Evolutionary conservation across 2,113 vertebrate species (phyloP).

Genomic region (Gallinago jamesoni): DNA sequence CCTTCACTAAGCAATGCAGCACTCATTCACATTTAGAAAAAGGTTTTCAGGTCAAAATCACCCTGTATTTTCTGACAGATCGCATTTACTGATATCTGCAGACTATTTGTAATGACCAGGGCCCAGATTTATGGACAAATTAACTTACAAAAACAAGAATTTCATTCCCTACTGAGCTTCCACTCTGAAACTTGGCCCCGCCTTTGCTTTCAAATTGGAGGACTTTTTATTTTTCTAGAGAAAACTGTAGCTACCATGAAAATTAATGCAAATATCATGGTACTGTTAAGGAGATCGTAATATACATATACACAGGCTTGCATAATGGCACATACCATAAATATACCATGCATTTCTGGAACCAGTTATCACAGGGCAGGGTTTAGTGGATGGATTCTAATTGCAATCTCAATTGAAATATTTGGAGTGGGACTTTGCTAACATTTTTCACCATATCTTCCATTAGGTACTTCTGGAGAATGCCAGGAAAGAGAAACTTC

Average conservation of each 20-base stretch:
- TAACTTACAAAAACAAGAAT: neutral
- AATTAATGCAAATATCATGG: neutral
- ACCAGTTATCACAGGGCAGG: neutral
- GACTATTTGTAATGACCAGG: neutral
- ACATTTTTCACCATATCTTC: neutral
- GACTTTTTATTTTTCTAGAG: neutral
- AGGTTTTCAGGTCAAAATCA: slow-evolving; percentile 1
- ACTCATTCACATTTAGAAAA: neutral
- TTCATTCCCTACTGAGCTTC: neutral
- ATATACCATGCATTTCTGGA: neutral
- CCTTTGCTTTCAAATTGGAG: neutral
- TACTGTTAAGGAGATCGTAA: neutral
- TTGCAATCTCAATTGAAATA: neutral
- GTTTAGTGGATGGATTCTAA: neutral
- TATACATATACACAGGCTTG: neutral
- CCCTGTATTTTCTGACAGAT: neutral
- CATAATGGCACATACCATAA: neutral
- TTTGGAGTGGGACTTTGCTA: neutral
- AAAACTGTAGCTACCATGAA: neutral
- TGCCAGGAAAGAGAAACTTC: neutral
- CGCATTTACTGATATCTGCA: neutral
- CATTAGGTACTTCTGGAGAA: neutral
- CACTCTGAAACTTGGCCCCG: neutral
- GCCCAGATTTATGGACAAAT: neutral
- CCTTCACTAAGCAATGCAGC: neutral